Evolutionary conservation across 1,140 invertebrate species (phyloP), one percentile per base, ranked within the genome.

Genomic region (Pseudomyrmex gracilis): DNA sequence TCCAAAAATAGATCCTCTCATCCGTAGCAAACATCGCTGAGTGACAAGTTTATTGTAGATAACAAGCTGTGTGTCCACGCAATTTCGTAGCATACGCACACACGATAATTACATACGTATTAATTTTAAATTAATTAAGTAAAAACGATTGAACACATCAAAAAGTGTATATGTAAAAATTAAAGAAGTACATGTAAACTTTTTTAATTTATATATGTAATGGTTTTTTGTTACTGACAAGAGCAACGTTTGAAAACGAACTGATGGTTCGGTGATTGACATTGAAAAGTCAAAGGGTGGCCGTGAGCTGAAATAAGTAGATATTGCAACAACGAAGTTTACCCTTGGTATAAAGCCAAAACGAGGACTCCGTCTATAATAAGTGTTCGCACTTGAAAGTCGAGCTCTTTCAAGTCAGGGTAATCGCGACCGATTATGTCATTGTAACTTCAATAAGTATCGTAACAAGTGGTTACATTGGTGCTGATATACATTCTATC

Each of bases 301-400:
- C 51, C 73, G 10, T 83, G 82, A 77, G 15, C 53, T 58, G 60
- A 83, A 83, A 83, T 78, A 83, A 67, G 9, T 67, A 58, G 45
- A 53, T 34, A 61, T 83, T 60, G 73, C 82, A 78, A 68, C 51
- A 83, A 47, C 10, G 10, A 24, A 9, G n/a, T 45, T n/a, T 76
- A 77, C 10, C 53, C 63, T 84, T 84, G 82, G 63, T 51, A 68
- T 47, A 15, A 78, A 9, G 13, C 53, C 73, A 82, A 84, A 78
- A n/a, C n/a, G 8, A 70, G 22, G 12, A 64, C 34, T 43, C 34
- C 13, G 9, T 24, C 34, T 76, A 66, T 77, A 66, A 55, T 58
- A 58, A 80, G 20, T 80, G n/a, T 20, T 43, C 20, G 73, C 10
- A 43, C 20, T 47, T 58, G 74, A 77, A 68, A 70, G 53, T 76